Conservation (phyloP, 2,797 vertebrate species). For the Anas capensis region DNA sequence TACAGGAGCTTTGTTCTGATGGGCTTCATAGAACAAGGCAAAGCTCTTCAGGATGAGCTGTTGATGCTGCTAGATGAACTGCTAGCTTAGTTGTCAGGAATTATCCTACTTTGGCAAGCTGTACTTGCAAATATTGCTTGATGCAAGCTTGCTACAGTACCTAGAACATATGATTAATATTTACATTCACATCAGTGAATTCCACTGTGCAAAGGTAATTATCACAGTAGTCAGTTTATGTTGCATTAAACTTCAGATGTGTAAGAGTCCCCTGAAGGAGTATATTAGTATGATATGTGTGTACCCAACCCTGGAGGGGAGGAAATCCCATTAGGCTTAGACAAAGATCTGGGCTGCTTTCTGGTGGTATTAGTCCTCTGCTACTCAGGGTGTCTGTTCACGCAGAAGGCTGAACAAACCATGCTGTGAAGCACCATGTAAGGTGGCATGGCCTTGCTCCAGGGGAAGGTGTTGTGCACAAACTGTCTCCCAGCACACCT, state of each 20-base stretch:
- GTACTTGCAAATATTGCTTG: neutral
- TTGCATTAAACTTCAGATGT: neutral
- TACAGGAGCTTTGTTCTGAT: neutral
- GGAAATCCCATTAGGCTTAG: neutral
- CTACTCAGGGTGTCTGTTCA: neutral
- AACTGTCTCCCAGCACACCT: neutral
- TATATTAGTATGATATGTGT: neutral
- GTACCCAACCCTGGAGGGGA: neutral
- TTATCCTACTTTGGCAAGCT: neutral
- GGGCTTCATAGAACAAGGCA: neutral
- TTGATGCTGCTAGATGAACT: neutral
- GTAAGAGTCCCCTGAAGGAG: neutral
- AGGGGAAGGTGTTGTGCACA: too few relatives aligned
- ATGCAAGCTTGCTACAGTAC: neutral
- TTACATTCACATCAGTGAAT: conserved; percentile 24
- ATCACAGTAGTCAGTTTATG: neutral
- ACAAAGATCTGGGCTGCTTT: neutral
- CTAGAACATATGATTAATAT: neutral
- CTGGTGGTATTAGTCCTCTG: neutral
- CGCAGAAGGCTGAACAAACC: neutral
- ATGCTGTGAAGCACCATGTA: accelerated
- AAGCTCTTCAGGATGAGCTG: neutral
- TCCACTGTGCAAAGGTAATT: neutral
- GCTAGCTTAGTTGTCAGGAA: neutral
- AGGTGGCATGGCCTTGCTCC: neutral